Percentiles rank a stretch among this genome's conserved stretches.
Conservation (phyloP, 1,140 invertebrate species). For the Scaptodrosophila lebanonensis region DNA sequence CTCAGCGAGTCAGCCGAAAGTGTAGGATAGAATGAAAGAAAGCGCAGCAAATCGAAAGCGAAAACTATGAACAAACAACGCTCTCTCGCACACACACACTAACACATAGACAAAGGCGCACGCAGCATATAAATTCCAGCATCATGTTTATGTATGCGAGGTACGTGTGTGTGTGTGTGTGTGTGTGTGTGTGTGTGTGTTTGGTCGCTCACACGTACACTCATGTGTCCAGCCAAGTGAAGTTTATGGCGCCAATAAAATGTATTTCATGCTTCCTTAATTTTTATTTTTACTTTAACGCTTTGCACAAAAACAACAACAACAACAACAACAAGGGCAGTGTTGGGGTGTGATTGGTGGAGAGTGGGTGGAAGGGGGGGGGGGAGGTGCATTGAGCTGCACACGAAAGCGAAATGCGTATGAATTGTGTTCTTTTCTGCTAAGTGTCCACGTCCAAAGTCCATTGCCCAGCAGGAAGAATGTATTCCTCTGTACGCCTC, state of each 20-base stretch:
- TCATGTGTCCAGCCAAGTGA: slow-evolving; percentile 77
- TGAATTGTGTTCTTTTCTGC: slow-evolving; percentile 18
- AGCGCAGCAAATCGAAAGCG: slow-evolving; percentile 72
- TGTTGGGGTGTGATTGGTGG: neutral
- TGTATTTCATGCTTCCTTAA: slow-evolving; percentile 77
- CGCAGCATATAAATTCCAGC: slow-evolving; percentile 40
- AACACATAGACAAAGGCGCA: slow-evolving; percentile 9
- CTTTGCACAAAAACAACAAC: slow-evolving; percentile 54
- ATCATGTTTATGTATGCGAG: slow-evolving; percentile 12
- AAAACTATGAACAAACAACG: slow-evolving; percentile 59
- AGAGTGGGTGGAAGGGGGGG: neutral
- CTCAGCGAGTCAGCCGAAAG: neutral
- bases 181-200: slow-evolving; percentile 31
- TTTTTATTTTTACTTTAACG: slow-evolving; percentile 76
- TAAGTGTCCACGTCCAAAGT: too few species aligned
- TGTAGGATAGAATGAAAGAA: slow-evolving; percentile 45
- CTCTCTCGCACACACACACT: slow-evolving; percentile 18
- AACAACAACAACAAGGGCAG: neutral
- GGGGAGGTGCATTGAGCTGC: slow-evolving; percentile 18
- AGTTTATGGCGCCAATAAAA: slow-evolving; percentile 77
- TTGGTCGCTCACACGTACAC: slow-evolving; percentile 63
- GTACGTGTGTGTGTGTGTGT: slow-evolving; percentile 8
- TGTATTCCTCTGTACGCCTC: slow-evolving; percentile 15
- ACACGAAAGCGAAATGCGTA: slow-evolving; percentile 34
- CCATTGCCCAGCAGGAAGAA: too few species aligned